A percentile compares a stretch with the other conserved stretches of the same genome.
Evolutionary conservation across 2,113 vertebrate genomes (phyloP).

Genomic region (Halichoerus grypus): DNA sequence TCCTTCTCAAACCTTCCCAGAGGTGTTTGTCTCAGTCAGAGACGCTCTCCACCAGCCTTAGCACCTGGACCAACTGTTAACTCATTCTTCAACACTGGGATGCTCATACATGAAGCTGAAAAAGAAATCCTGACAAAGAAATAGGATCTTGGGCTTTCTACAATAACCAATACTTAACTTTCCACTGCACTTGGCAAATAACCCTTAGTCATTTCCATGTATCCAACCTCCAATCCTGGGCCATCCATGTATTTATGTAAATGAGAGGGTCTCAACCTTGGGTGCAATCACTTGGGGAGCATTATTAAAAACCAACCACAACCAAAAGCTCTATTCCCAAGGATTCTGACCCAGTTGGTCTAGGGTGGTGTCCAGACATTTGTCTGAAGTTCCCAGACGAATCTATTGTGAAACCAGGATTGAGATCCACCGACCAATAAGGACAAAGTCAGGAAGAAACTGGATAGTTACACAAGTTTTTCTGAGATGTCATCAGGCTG

Average conservation of each 20-base stretch:
- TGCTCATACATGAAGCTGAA: not conserved
- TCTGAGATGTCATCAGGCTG: too few relatives aligned
- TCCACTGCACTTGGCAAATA: not conserved
- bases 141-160: not conserved
- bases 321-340: not conserved
- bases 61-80: not conserved
- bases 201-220: not conserved
- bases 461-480: not conserved
- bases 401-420: not conserved
- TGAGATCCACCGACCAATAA: not conserved
- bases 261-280: not conserved
- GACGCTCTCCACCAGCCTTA: too few relatives aligned
- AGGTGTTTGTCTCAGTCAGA: not conserved
- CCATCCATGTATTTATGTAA: not conserved
- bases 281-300: not conserved
- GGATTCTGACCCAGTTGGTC: not conserved
- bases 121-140: not conserved
- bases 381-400: not conserved
- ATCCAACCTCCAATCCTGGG: not conserved
- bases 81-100: not conserved
- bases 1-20: not conserved
- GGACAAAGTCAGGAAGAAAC: not conserved
- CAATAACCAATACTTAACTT: not conserved
- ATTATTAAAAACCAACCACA: not conserved
- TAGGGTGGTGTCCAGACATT: not conserved